These are phyloP conservation scores for Tenthredo amoena DNA, from an alignment of 2,888 invertebrate species.

Conservation along the genomic window DNA sequence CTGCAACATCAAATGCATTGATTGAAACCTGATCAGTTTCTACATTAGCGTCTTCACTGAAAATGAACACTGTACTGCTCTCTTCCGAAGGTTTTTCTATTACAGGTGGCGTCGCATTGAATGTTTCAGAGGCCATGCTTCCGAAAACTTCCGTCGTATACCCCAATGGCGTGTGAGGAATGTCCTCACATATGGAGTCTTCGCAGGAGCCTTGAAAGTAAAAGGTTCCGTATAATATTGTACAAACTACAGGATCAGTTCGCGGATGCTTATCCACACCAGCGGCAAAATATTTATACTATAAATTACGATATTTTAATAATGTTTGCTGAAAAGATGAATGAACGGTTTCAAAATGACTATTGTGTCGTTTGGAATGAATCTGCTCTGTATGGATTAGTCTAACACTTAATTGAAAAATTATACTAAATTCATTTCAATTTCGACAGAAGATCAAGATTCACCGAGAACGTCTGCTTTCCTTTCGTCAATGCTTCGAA, in stretches of 20 bases:
- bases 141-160: slow-evolving; percentile 89
- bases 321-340: background rate
- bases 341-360: background rate
- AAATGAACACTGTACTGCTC: slow-evolving; percentile 83
- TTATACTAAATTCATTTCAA: background rate
- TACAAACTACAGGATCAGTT: background rate
- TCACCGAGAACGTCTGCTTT: slow-evolving; percentile 86
- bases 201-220: slow-evolving; percentile 81
- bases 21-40: slow-evolving; percentile 88
- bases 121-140: slow-evolving; percentile 80
- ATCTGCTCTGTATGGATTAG: too few relatives aligned
- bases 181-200: slow-evolving; percentile 82
- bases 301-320: too few relatives aligned
- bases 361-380: background rate
- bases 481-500: slow-evolving; percentile 88
- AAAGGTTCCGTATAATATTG: background rate
- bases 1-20: slow-evolving; percentile 91
- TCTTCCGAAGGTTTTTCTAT: slow-evolving; percentile 82
- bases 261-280: background rate
- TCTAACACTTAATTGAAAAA: too few relatives aligned
- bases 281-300: background rate
- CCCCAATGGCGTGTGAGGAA: slow-evolving; percentile 88
- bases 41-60: slow-evolving; percentile 87
- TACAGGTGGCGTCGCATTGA: slow-evolving; percentile 74
- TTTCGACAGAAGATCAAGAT: slow-evolving; percentile 56